Base-by-base conservation (phyloP, 2,888 invertebrate species). In the Polydrusus cervinus region DNA sequence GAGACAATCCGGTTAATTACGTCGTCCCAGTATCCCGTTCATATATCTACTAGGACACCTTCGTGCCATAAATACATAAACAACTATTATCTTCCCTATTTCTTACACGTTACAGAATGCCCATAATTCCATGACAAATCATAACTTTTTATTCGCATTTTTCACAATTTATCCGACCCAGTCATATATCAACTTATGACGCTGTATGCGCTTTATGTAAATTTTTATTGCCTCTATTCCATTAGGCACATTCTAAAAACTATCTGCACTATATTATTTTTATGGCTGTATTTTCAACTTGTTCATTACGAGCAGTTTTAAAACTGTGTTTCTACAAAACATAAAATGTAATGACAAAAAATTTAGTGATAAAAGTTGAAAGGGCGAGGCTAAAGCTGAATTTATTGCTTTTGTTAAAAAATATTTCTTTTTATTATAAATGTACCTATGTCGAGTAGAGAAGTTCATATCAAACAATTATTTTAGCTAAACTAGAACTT, bases 401-500 rank as follows among this genome's bases (percentile, higher is more conserved):
- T 34, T 34, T 34, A 34, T 34, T 34, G 34, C 34, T 34, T 3
- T 10, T 34, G 6, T 25, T 25, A 25, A 25, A 25, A 25, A 25
- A 25, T 25, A 25, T 25, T 3, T 25, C 1, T 25, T 25, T 25
- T 25, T 25, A 25, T 25, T 25, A 5, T 3, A 25, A 25, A 25
- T n/a, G n/a, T n/a, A n/a, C n/a, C n/a, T n/a, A n/a, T n/a, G n/a
- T n/a, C n/a, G n/a, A n/a, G n/a, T n/a, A n/a, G n/a, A n/a, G n/a
- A n/a, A n/a, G n/a, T n/a, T n/a, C n/a, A n/a, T n/a, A n/a, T n/a
- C n/a, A n/a, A n/a, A n/a, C n/a, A n/a, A n/a, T n/a, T n/a, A 43
- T n/a, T 43, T 2, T 13, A n/a, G 13, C 5, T n/a, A 16, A 47
- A 9, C 16, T 16, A 47, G 45, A 13, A 84, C 86, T 80, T 86